phyloP scores from a whole-genome alignment of 2,888 invertebrate genomes.

The Cinara cedri region DNA sequence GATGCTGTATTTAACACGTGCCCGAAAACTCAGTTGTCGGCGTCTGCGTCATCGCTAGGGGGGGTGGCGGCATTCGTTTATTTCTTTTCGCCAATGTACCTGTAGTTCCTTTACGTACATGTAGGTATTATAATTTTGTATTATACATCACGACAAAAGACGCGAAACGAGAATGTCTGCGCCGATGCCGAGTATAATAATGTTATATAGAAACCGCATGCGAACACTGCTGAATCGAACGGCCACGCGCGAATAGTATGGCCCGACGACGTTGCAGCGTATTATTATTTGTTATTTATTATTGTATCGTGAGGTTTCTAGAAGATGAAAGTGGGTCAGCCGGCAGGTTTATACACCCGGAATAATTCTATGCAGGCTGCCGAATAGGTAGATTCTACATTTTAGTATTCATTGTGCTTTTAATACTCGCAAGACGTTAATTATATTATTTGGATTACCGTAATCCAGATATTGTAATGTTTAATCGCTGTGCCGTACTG shows the following conservation, averaged over 20 bases:
- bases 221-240: background rate
- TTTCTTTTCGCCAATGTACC: background rate
- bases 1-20: slow-evolving; percentile 1
- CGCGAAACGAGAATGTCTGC: background rate
- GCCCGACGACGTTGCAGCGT: slow-evolving; percentile 11
- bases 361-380: background rate
- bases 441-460: too few species aligned
- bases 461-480: too few species aligned
- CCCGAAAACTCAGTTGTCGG: too few species aligned
- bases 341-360: background rate
- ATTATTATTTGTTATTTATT: background rate
- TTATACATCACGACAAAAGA: background rate
- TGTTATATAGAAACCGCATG: slow-evolving; percentile 3
- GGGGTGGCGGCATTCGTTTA: background rate
- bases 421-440: too few species aligned
- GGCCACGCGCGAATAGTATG: background rate
- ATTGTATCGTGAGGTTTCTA: slow-evolving; percentile 27
- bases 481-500: too few species aligned
- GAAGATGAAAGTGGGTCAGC: slow-evolving; percentile 56
- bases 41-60: background rate
- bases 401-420: too few species aligned
- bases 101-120: background rate
- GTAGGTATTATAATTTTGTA: background rate
- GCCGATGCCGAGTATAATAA: background rate
- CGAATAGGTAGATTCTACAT: too few species aligned